phyloP scores from a whole-genome alignment of 2,888 invertebrate genomes.

The Griposia aprilina region DNA sequence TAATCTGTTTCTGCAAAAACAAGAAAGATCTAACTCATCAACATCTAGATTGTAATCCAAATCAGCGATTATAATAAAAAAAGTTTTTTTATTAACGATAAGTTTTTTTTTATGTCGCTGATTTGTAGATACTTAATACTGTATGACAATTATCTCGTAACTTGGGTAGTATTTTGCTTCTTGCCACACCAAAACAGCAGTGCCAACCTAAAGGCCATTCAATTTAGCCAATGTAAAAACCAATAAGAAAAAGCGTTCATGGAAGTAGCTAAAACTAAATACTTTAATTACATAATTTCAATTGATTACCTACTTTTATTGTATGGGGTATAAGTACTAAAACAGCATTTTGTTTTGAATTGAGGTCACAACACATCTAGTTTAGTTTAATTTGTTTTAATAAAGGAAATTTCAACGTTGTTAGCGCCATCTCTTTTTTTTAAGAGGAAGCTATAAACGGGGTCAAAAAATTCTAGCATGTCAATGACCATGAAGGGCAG shows the following conservation, averaged over 20 bases:
- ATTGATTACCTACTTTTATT: not conserved
- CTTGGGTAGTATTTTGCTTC: conserved; percentile 41
- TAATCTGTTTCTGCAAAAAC: not conserved
- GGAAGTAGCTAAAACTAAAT: conserved; percentile 61
- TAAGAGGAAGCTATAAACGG: not conserved
- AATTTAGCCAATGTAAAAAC: conserved; percentile 72
- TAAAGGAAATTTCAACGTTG: too few relatives aligned
- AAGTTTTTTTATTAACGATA: not conserved
- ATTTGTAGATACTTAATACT: not conserved
- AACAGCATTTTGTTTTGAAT: not conserved
- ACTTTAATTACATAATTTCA: conserved; percentile 14
- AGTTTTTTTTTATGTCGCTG: not conserved
- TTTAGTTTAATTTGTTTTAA: not conserved
- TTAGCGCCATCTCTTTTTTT: conserved; percentile 46
- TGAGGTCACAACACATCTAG: not conserved
- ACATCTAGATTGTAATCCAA: not conserved
- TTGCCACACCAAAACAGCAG: conserved; percentile 52
- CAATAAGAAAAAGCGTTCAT: conserved; percentile 69
- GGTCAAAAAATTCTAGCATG: conserved; percentile 10
- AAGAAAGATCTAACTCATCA: not conserved
- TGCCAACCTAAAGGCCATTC: conserved; percentile 66
- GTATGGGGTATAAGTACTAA: not conserved
- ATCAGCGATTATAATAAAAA: not conserved
- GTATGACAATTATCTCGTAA: conserved; percentile 11
- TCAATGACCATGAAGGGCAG: conserved; percentile 25